These are phyloP conservation scores for Zapornia atra DNA, from an alignment of 2,113 vertebrate genomes.

Conservation along the genomic window DNA sequence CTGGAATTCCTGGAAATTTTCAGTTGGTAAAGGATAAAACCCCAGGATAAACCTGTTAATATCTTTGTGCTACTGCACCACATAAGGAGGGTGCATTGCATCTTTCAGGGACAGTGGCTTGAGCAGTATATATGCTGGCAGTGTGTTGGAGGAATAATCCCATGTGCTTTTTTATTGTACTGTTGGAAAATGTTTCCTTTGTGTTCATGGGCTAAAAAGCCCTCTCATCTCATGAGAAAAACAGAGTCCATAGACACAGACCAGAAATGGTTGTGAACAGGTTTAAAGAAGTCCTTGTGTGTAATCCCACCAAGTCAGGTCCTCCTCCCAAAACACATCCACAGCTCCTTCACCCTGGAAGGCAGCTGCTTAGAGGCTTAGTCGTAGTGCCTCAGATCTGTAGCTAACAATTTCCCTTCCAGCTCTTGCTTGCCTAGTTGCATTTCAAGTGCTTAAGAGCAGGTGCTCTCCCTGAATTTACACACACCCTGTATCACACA, in stretches of 20 bases:
- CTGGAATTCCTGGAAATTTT: not conserved
- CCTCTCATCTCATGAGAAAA: not conserved
- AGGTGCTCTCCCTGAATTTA: not conserved
- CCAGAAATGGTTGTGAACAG: not conserved
- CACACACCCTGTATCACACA: rapidly evolving
- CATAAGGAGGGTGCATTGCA: not conserved
- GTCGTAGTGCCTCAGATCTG: not conserved
- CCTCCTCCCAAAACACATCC: not conserved
- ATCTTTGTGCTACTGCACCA: not conserved
- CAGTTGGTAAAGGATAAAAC: not conserved
- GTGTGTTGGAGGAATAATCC: not conserved
- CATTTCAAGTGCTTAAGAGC: not conserved
- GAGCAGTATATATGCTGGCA: too few relatives aligned
- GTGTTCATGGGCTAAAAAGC: not conserved
- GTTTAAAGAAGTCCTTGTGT: not conserved
- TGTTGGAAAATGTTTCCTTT: not conserved
- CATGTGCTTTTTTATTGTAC: not conserved
- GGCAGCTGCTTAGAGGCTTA: not conserved
- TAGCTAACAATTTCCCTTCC: not conserved
- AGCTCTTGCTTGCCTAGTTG: not conserved
- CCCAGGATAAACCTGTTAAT: not conserved
- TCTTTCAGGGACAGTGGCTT: not conserved
- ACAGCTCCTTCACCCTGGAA: not conserved
- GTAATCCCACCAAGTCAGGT: not conserved
- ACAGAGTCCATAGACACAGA: not conserved